Percentiles rank a stretch among this genome's conserved stretches.
Evolutionary conservation across 2,797 vertebrate species (phyloP).

Genomic region (Hephaestus fuliginosus): DNA sequence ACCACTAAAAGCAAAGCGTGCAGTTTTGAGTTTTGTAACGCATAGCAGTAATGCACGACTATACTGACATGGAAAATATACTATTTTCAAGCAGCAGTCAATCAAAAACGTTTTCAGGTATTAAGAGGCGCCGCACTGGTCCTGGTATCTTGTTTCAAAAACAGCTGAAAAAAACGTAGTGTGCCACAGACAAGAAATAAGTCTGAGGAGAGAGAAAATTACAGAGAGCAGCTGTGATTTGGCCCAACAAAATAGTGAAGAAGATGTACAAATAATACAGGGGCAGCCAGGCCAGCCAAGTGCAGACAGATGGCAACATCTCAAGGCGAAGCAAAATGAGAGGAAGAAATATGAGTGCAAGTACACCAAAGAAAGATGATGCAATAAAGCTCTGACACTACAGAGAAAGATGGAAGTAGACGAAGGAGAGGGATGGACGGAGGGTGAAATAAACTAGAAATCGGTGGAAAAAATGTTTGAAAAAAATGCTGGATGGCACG

Average conservation of each 20-base stretch:
- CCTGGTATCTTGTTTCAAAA: constrained; percentile 34
- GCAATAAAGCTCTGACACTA: constrained; percentile 70
- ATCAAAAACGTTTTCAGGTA: constrained; percentile 46
- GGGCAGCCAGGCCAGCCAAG: constrained; percentile 45
- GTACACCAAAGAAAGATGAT: constrained; percentile 73
- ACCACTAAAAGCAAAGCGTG: constrained; percentile 50
- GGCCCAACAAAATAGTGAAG: constrained; percentile 44
- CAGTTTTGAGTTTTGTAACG: constrained; percentile 42
- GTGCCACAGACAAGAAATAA: constrained; percentile 20
- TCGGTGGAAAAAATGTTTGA: constrained; percentile 31
- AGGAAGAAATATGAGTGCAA: constrained; percentile 68
- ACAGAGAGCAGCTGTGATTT: constrained; percentile 63
- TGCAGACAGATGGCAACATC: constrained; percentile 73
- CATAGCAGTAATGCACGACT: constrained; percentile 43
- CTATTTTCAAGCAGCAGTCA: constrained; percentile 50
- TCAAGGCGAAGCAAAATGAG: constrained; percentile 74
- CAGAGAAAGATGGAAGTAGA: constrained; percentile 58
- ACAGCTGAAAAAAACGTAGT: constrained; percentile 30
- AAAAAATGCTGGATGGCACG: constrained; percentile 37
- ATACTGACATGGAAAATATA: constrained; percentile 52
- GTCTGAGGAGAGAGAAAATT: constrained; percentile 47
- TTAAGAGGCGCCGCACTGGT: constrained; percentile 29
- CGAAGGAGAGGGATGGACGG: constrained; percentile 61
- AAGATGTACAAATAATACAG: constrained; percentile 70
- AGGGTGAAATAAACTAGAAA: constrained; percentile 67